Evolutionary conservation across 2,113 vertebrate species (phyloP).

Genomic region (Ardeotis arabs): DNA sequence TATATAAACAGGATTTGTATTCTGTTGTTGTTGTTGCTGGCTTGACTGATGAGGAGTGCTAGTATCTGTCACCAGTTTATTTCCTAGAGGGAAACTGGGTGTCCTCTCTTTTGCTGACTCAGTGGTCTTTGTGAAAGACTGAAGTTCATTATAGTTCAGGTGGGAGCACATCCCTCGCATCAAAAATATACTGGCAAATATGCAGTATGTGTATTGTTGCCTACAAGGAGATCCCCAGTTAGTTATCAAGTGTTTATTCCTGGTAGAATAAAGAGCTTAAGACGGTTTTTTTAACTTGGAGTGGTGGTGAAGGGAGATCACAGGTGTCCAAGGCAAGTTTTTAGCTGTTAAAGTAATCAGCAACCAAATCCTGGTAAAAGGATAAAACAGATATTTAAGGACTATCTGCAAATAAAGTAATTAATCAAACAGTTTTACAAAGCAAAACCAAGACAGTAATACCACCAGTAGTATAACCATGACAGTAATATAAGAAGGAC

Average conservation of each 20-base stretch:
- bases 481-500: no score
- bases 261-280: neutral
- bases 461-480: no score
- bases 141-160: neutral
- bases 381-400: neutral
- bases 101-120: neutral
- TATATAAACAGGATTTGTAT: neutral
- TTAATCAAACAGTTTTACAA: neutral
- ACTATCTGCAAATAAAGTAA: neutral
- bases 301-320: neutral
- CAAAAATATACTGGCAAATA: neutral
- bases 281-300: neutral
- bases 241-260: neutral
- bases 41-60: neutral
- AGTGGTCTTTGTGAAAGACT: neutral
- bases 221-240: neutral
- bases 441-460: neutral
- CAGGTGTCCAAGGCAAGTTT: neutral
- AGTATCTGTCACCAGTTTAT: neutral
- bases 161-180: neutral
- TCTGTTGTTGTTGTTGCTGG: neutral
- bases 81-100: neutral
- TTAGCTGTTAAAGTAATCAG: neutral
- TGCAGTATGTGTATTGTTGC: neutral
- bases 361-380: neutral